These are phyloP conservation scores for Lophochroa leadbeateri DNA, from an alignment of 2,113 vertebrate species.

Conservation along the genomic window DNA sequence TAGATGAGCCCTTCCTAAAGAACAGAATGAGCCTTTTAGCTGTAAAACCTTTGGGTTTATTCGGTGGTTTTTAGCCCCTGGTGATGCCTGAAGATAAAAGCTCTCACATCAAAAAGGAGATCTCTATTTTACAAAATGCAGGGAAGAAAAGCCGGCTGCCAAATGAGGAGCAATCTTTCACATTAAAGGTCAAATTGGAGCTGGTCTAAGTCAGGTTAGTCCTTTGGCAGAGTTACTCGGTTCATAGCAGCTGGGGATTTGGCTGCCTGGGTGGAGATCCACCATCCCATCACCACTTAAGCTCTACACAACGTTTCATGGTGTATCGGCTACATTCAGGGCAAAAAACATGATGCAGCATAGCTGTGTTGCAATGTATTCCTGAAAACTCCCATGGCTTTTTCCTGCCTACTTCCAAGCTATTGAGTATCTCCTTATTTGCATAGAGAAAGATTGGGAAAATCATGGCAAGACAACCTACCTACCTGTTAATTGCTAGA, in stretches of 20 bases:
- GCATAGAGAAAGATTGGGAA: neutral
- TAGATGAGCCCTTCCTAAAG: neutral
- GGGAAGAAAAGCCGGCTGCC: neutral
- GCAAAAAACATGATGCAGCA: accelerated
- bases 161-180: too few relatives aligned
- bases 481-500: accelerated
- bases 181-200: neutral
- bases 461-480: neutral
- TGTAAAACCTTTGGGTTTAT: neutral
- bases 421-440: neutral
- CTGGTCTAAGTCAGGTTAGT: too few relatives aligned
- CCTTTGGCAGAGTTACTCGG: neutral
- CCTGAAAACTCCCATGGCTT: neutral
- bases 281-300: neutral
- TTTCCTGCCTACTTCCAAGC: neutral
- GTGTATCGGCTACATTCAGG: neutral
- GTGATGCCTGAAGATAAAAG: neutral
- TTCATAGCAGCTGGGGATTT: neutral
- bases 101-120: neutral
- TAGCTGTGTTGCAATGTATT: neutral
- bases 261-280: neutral
- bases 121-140: neutral
- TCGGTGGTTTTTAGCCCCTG: neutral
- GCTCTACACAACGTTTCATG: neutral
- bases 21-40: neutral